Evolutionary conservation across 2,888 invertebrate genomes (phyloP), one percentile per base, ranked within the genome.

Genomic region (Autographa pulchrina): DNA sequence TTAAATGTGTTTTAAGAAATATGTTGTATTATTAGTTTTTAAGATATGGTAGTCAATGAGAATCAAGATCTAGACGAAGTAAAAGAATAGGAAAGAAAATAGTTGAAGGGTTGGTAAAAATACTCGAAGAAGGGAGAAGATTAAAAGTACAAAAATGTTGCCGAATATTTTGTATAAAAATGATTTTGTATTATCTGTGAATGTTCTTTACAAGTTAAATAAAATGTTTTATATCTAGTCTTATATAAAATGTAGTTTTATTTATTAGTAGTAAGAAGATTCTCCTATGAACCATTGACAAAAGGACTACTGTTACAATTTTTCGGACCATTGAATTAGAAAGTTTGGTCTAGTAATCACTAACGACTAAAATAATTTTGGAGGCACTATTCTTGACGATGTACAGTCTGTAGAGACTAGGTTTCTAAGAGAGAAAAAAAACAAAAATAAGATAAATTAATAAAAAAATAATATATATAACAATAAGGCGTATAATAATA

Each of bases 91-190:
- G 14, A 14, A 43, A 14, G 14, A 41, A 43, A 43, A 5, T 3
- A 14, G 43, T 16, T 14, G n/a, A 48, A 6, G n/a, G n/a, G 7
- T n/a, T n/a, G 48, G n/a, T 48, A 48, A 48, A 48, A n/a, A 16
- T n/a, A 48, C n/a, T 48, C 48, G n/a, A 60, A n/a, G 8, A 20
- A 67, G 54, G n/a, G n/a, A 67, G 62, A 38, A 58, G 64, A 67
- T 75, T 62, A 70, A 67, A 38, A 32, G 38, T 69, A 68, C 62
- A 76, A 65, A 2, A 48, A n/a, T n/a, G 5, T 2, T 4, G 3
- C 43, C 11, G 4, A 43, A 11, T 43, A 16, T 43, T 43, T 16
- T 43, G 13, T 14, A 1, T 7, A 43, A 14, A 13, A 43, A 43
- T 14, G 13, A 1, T 43, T 43, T 3, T 43, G 43, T 43, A 43